Evolutionary conservation across 1,140 invertebrate species (phyloP), one percentile per base, ranked within the genome.

Genomic region (Pogonomyrmex barbatus): DNA sequence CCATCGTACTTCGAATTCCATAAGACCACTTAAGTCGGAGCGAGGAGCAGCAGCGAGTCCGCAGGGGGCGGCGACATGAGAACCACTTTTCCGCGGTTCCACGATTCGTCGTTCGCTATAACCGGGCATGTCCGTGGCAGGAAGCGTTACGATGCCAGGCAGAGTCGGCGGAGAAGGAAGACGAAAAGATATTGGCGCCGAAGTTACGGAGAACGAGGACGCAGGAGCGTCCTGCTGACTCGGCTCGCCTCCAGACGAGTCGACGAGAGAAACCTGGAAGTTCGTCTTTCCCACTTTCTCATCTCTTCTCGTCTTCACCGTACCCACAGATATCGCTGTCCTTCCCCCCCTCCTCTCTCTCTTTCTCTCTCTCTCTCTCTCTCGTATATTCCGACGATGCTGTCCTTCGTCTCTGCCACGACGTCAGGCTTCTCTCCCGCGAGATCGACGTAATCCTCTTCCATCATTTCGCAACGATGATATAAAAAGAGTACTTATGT

Each of bases 401-500:
- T 47, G 84, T 67, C 60, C 70, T 85, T 84, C 68, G 62, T 84
- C 62, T 86, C 81, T 60, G 56, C 45, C 17, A 85, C 82, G 82
- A 81, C 50, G 24, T 52, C 71, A 77, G 75, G 62, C 76, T 71
- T 84, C 14, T 70, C 68, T 93, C 91, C 88, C 92, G 63, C 39
- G 91, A 91, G 91, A 91, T 91, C 82, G 71, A 76, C 87, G 84
- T 93, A 92, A 93, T 93, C 91, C 91, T 91, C 91, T 92, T 90
- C 90, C 89, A 92, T 93, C 91, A 92, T 92, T 92, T 92, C 91
- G 84, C 88, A 86, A 86, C 81, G 86, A 88, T 82, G 89, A 90
- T 90, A 90, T 86, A 89, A 93, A 92, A 92, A 91, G 88, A 91
- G 88, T 91, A 91, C 90, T 93, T 92, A 92, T 90, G 90, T 90